A percentile compares a stretch with the other conserved stretches of the same genome.
These are phyloP conservation scores for Psix sp. DNA, from an alignment of 1,140 invertebrate species.

Conservation along the genomic window DNA sequence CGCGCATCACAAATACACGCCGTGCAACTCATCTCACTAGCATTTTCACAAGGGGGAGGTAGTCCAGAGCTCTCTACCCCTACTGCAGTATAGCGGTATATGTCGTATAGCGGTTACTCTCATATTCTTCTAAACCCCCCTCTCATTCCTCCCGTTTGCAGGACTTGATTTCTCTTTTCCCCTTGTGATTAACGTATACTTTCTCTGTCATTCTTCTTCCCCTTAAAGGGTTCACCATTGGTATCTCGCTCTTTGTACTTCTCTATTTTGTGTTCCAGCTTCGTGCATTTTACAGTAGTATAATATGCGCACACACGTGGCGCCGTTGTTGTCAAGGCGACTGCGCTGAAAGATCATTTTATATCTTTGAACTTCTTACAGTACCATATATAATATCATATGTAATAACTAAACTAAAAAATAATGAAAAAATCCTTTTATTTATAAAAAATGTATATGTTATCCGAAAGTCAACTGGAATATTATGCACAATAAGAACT, in stretches of 20 bases:
- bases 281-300: conserved; percentile 20
- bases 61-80: conserved; percentile 67
- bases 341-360: conserved; percentile 65
- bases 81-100: conserved; percentile 74
- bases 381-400: too few species aligned
- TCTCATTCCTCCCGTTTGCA: conserved; percentile 25
- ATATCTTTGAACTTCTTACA: conserved; percentile 20
- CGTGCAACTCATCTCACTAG: conserved; percentile 57
- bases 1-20: conserved; percentile 51
- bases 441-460: too few species aligned
- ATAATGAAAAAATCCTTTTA: not conserved
- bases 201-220: conserved; percentile 27
- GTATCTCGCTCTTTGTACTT: conserved; percentile 13
- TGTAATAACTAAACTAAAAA: too few species aligned
- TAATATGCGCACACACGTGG: conserved; percentile 67
- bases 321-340: conserved; percentile 71
- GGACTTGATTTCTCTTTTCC: conserved; percentile 25
- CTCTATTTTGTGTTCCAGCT: conserved; percentile 11
- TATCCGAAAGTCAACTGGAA: too few species aligned
- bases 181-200: conserved; percentile 8
- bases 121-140: conserved; percentile 45
- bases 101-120: conserved; percentile 70
- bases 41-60: conserved; percentile 55
- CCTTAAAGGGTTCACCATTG: conserved; percentile 16
- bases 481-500: too few species aligned